Evolutionary conservation across 2,797 vertebrate genomes (phyloP).

Genomic region (Syndactyla subalaris): DNA sequence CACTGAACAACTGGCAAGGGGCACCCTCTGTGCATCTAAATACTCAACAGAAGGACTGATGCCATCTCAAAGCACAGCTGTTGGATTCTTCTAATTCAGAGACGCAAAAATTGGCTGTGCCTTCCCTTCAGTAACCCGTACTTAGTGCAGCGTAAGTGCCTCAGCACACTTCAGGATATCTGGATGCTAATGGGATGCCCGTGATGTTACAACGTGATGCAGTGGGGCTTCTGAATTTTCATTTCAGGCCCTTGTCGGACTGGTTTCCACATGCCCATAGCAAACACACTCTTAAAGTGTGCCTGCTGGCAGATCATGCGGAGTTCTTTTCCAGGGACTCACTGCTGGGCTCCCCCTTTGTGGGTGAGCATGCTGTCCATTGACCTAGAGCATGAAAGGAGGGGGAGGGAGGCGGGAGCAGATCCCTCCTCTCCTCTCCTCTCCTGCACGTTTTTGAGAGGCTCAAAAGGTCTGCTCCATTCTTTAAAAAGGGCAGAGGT

Average conservation of each 20-base stretch:
- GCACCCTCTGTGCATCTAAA: fast-evolving
- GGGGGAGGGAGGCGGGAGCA: neutral
- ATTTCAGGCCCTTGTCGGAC: neutral
- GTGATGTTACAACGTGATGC: fast-evolving
- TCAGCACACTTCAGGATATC: neutral
- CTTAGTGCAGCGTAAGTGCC: neutral
- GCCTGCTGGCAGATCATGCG: neutral
- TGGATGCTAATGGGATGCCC: neutral
- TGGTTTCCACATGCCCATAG: neutral
- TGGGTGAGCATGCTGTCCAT: fast-evolving
- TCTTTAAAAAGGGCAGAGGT: neutral
- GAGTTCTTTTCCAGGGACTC: neutral
- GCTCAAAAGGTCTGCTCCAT: neutral
- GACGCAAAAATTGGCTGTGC: neutral
- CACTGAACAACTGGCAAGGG: neutral
- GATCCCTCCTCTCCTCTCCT: neutral
- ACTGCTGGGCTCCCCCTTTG: neutral
- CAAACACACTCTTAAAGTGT: neutral
- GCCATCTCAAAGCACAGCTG: neutral
- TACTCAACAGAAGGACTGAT: neutral
- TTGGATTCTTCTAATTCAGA: neutral
- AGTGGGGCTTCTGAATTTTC: neutral
- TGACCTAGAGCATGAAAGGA: neutral
- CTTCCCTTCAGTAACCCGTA: neutral
- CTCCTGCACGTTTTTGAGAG: neutral